A percentile compares a stretch with the other conserved stretches of the same genome.
phyloP scores from a whole-genome alignment of 2,113 vertebrate species.

The Pogonocichla stellata region DNA sequence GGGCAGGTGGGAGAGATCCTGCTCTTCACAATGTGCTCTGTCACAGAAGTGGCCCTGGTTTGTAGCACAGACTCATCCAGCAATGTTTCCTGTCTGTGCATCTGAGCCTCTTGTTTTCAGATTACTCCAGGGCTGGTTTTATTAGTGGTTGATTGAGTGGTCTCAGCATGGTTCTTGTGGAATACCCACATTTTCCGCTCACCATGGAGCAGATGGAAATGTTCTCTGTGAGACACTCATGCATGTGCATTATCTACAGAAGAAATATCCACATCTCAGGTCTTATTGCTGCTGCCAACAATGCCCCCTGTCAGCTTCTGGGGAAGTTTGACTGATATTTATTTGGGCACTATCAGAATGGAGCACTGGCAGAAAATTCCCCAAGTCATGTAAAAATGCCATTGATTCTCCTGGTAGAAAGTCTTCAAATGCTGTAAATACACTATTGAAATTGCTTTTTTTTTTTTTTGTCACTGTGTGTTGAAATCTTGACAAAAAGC shows the following conservation, averaged over 20 bases:
- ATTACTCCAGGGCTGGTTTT: not conserved
- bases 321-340: not conserved
- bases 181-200: slow-evolving; percentile 11
- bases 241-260: slow-evolving; percentile 24
- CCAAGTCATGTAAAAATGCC: not conserved
- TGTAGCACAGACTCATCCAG: not conserved
- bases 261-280: slow-evolving; percentile 14
- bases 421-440: not conserved
- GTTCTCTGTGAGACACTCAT: slow-evolving; percentile 33
- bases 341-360: not conserved
- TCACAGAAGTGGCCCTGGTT: not conserved
- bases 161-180: slow-evolving; percentile 33
- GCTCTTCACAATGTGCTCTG: not conserved
- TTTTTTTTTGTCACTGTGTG: not conserved
- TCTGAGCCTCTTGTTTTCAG: slow-evolving; percentile 29
- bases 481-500: slow-evolving; percentile 7
- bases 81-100: not conserved
- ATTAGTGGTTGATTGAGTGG: slow-evolving; percentile 43
- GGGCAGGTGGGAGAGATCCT: not conserved
- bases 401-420: not conserved
- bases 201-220: slow-evolving; percentile 27
- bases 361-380: not conserved
- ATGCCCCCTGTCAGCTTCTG: slow-evolving; percentile 1
- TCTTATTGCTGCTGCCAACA: not conserved
- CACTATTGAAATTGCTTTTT: not conserved